These are phyloP conservation scores for Zoanthus sociatus DNA, from an alignment of 92 coral and sea anemone genomes.

Conservation along the genomic window DNA sequence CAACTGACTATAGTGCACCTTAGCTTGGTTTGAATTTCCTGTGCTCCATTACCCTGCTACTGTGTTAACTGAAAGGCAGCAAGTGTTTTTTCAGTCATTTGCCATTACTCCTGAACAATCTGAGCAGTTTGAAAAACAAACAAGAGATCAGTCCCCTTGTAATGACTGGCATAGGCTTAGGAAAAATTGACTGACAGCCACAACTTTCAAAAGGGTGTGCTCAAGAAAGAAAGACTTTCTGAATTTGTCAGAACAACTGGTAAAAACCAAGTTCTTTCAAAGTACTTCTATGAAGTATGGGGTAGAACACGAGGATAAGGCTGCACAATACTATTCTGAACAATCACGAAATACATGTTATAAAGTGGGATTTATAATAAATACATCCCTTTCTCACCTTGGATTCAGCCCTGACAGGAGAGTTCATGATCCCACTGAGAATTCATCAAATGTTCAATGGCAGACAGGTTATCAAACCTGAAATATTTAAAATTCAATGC, in stretches of 20 bases:
- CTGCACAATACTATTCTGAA: constrained; percentile 47
- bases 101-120: neutral
- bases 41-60: constrained; percentile 6
- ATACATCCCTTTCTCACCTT: constrained; percentile 64
- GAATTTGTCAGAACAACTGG: neutral
- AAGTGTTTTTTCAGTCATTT: constrained; percentile 14
- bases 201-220: constrained; percentile 48
- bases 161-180: constrained; percentile 63
- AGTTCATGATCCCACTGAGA: neutral
- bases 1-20: constrained; percentile 21
- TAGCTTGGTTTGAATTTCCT: constrained; percentile 20
- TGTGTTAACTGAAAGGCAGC: constrained; percentile 55
- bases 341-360: constrained; percentile 46
- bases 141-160: constrained; percentile 5
- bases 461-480: too few relatives aligned
- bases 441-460: too few relatives aligned
- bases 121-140: constrained; percentile 22
- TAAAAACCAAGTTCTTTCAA: constrained; percentile 22
- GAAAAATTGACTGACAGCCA: constrained; percentile 51
- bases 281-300: constrained; percentile 70
- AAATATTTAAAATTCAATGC: too few relatives aligned
- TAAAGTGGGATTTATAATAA: constrained; percentile 56
- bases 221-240: constrained; percentile 34
- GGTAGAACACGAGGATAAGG: constrained; percentile 57
- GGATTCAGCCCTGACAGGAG: constrained; percentile 70